These are phyloP conservation scores for Flabesymbios commensalis DNA, from an alignment of 2,888 invertebrate genomes.

Conservation along the genomic window DNA sequence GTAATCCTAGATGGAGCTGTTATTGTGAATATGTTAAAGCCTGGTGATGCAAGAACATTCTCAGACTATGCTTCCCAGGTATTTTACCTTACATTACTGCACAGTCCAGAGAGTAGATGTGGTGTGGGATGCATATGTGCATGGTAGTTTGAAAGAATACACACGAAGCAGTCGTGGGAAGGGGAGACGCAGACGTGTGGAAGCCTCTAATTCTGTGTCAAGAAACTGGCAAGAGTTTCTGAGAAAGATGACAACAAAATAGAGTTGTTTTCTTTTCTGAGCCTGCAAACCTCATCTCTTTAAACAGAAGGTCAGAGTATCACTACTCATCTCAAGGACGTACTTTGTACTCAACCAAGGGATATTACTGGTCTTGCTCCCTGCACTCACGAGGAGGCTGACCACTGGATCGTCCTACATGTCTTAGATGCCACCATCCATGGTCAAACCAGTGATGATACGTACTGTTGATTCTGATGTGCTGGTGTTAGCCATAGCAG, in stretches of 20 bases:
- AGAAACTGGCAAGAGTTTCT: slow-evolving; percentile 27
- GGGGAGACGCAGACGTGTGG: slow-evolving; percentile 11
- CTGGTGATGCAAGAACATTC: no score
- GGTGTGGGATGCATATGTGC: slow-evolving; percentile 25
- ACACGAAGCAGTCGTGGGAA: slow-evolving; percentile 2
- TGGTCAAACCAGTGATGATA: neutral
- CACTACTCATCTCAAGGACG: neutral
- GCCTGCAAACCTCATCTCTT: neutral
- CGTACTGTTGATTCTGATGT: neutral
- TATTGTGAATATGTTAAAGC: neutral
- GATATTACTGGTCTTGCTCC: slow-evolving; percentile 14
- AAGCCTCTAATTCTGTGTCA: slow-evolving; percentile 11
- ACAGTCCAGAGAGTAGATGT: slow-evolving; percentile 16
- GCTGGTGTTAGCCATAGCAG: neutral
- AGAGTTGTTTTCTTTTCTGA: slow-evolving; percentile 19
- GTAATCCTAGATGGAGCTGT: slow-evolving; percentile 6
- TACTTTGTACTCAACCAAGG: neutral
- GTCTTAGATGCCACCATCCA: neutral
- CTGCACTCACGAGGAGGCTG: slow-evolving; percentile 34
- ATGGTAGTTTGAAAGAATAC: slow-evolving; percentile 17
- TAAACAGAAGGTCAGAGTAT: neutral
- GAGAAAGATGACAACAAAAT: slow-evolving; percentile 22
- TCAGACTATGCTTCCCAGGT: no score
- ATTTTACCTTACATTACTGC: slow-evolving; percentile 12
- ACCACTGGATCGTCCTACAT: slow-evolving; percentile 10